phyloP scores from a whole-genome alignment of 2,888 invertebrate genomes.

The Caenorhabditis imperialis region DNA sequence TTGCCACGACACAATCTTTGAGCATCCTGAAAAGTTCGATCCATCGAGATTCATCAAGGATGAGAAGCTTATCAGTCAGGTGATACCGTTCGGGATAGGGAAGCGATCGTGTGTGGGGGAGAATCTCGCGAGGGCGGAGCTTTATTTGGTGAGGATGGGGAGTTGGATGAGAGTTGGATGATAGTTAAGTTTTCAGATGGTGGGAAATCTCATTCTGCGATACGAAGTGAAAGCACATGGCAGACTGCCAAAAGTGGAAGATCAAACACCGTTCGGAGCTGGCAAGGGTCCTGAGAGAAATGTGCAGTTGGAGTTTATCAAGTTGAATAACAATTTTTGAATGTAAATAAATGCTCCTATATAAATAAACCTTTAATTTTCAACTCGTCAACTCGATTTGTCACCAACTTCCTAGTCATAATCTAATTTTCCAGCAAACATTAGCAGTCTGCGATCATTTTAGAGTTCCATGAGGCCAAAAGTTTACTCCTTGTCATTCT shows the following conservation, averaged over 20 bases:
- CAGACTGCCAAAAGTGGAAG: background rate
- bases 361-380: conserved; percentile 1
- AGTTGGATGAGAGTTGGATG: background rate
- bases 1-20: conserved; percentile 8
- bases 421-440: no score
- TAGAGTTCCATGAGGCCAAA: no score
- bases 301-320: conserved; percentile 4
- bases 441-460: no score
- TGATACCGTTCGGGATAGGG: conserved; percentile 58
- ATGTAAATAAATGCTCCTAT: background rate
- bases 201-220: conserved; percentile 28
- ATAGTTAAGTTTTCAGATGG: conserved; percentile 41
- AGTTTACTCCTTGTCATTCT: no score
- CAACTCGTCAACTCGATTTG: no score
- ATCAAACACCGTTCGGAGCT: background rate
- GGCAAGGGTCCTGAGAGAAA: no score
- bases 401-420: no score
- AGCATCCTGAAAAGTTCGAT: conserved; percentile 12
- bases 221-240: conserved; percentile 3
- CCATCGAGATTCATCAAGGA: conserved; percentile 16
- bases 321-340: background rate
- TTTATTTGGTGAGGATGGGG: conserved; percentile 1
- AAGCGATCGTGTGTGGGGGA: conserved; percentile 37
- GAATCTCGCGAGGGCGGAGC: conserved; percentile 15
- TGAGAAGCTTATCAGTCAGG: conserved; percentile 32